Evolutionary conservation across 64 coral and sea anemone genomes (phyloP), one percentile per base, ranked within the genome.

Genomic region (Dendrophyllia cribrosa): DNA sequence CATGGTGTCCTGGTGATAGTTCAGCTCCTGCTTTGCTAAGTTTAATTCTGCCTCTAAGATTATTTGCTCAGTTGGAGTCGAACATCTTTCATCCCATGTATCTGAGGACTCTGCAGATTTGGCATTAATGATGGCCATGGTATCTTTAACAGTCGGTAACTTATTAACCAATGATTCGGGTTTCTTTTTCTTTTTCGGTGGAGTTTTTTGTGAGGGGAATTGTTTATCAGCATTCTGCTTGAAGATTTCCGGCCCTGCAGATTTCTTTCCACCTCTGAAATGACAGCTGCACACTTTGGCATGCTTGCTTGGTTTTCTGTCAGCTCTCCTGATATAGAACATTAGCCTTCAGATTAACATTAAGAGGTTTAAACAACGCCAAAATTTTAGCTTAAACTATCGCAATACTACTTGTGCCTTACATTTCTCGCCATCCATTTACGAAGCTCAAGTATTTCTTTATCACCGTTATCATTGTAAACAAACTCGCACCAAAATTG

Each of bases 41-140:
- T 74, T 78, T 13, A 91, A 78, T 62, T 91, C 89, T 59, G 52
- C 77, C 59, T 91, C 59, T n/a, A 91, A 71, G 23, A 91, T 91
- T 20, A 91, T 61, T 83, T 74, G 77, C 43, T 82, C 78, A 72
- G 51, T 83, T 74, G 66, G 66, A 43, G 65, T 52, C 59, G 73
- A 75, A 6, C 55, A 77, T 6, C 63, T 83, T 67, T 11, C 58
- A 83, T 65, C 23, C 20, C 6, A 11, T 48, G 45, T 75, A 49
- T 75, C 16, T 0, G n/a, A 19, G 7, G 67, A 9, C 4, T 11
- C 4, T 11, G 0, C 24, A 23, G 11, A 5, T 9, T 3, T 5
- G 3, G 19, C 21, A 70, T 19, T 43, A 70, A 25, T 24, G 21
- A 25, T 24, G n/a, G 67, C 24, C n/a, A 70, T 23, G 4, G 16